Conservation (phyloP, 2,797 vertebrate species). For the Poeciliopsis gracilis region DNA sequence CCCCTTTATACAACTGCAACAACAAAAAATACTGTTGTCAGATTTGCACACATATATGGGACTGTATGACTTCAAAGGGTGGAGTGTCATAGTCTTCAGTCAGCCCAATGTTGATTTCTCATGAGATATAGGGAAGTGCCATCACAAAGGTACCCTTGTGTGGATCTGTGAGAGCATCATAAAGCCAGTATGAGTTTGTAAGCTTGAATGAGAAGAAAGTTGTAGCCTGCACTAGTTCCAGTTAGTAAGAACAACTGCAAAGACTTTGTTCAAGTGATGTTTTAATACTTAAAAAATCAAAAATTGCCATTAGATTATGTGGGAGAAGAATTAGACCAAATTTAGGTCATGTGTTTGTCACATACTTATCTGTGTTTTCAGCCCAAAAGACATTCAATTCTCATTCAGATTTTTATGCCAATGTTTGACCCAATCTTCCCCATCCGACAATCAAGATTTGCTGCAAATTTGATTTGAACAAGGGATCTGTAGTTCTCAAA, state of each 20-base stretch:
- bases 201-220: slow-evolving; percentile 1
- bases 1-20: neutral
- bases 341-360: neutral
- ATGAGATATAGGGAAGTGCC: slow-evolving; percentile 74
- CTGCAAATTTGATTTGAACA: neutral
- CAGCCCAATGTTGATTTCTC: slow-evolving; percentile 78
- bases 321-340: neutral
- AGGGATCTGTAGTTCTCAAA: neutral
- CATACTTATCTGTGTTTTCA: neutral
- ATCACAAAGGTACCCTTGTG: slow-evolving; percentile 71
- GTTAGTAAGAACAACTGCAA: neutral
- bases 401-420: no score
- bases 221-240: neutral
- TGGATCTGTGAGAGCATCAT: slow-evolving; percentile 3
- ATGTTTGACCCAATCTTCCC: no score
- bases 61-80: slow-evolving; percentile 72
- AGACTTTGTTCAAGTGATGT: neutral
- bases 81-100: slow-evolving; percentile 73
- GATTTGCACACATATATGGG: slow-evolving; percentile 13
- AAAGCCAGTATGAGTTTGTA: neutral
- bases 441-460: no score
- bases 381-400: neutral
- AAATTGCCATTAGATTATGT: neutral
- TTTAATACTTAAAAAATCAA: neutral
- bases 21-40: neutral